These are phyloP conservation scores for Coecobrya sp. DNA, from an alignment of 2,888 invertebrate species.

Conservation along the genomic window DNA sequence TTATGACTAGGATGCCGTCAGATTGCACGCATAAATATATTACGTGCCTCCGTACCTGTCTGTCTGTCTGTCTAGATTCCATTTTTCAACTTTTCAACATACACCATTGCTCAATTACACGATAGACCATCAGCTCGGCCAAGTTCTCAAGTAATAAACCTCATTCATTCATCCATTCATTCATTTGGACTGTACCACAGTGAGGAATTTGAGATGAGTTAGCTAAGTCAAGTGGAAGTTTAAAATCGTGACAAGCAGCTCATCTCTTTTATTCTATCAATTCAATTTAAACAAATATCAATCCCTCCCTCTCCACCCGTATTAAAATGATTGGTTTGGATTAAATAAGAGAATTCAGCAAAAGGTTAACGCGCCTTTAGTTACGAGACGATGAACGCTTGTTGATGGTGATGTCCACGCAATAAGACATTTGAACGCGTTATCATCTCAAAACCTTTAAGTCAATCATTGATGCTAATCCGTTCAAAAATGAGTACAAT, in stretches of 20 bases:
- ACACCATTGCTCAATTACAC: not conserved
- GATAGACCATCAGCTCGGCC: not conserved
- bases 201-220: not conserved
- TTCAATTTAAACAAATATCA: not conserved
- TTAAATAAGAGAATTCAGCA: slow-evolving; percentile 8
- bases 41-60: slow-evolving; percentile 56
- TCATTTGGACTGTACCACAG: not conserved
- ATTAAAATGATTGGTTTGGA: slow-evolving; percentile 53
- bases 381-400: not conserved
- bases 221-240: not conserved
- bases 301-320: slow-evolving; percentile 1
- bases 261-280: not conserved
- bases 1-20: slow-evolving; percentile 60
- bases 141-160: not conserved
- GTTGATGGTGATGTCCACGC: not conserved
- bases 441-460: slow-evolving; percentile 32
- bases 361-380: not conserved
- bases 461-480: slow-evolving; percentile 27
- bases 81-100: slow-evolving; percentile 36
- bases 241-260: slow-evolving; percentile 33
- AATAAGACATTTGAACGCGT: not conserved
- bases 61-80: slow-evolving; percentile 34
- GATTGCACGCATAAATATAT: slow-evolving; percentile 34
- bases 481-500: not conserved
- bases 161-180: not conserved